phyloP scores from a whole-genome alignment of 2,888 invertebrate genomes.

The Melanostoma mellinum region DNA sequence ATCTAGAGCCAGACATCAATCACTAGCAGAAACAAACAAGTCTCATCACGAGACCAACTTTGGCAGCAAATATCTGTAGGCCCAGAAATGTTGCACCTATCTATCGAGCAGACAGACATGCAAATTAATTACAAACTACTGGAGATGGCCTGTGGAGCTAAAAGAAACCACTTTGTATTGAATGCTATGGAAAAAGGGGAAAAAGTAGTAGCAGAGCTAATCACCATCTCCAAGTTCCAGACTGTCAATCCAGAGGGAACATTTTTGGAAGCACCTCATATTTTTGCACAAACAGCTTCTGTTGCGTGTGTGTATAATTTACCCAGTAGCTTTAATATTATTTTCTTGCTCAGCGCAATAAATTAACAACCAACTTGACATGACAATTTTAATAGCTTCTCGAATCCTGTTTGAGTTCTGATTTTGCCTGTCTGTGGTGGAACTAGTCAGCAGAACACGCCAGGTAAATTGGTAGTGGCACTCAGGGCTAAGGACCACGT shows the following conservation, averaged over 20 bases:
- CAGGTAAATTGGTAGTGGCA: slow-evolving; percentile 62
- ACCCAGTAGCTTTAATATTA: slow-evolving; percentile 48
- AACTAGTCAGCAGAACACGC: slow-evolving; percentile 45
- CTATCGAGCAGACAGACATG: slow-evolving; percentile 44
- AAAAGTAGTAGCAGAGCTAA: slow-evolving; percentile 34
- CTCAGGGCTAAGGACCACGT: slow-evolving; percentile 47
- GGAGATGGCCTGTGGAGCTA: not conserved
- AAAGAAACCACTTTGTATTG: slow-evolving; percentile 18
- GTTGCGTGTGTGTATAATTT: slow-evolving; percentile 56
- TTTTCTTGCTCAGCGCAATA: slow-evolving; percentile 38
- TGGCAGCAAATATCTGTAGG: slow-evolving; percentile 41
- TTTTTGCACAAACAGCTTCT: slow-evolving; percentile 36
- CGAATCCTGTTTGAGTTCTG: slow-evolving; percentile 62
- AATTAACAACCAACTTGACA: slow-evolving; percentile 67
- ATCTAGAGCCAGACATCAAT: slow-evolving; percentile 18
- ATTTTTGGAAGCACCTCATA: slow-evolving; percentile 71
- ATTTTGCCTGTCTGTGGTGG: slow-evolving; percentile 38
- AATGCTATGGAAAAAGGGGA: not conserved
- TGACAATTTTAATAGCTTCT: slow-evolving; percentile 55
- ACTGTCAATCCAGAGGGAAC: slow-evolving; percentile 57
- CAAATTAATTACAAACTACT: slow-evolving; percentile 42
- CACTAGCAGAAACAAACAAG: slow-evolving; percentile 28
- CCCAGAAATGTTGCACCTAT: slow-evolving; percentile 3
- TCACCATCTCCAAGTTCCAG: slow-evolving; percentile 22
- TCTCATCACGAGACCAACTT: slow-evolving; percentile 24